These are phyloP conservation scores for Penaeus vannamei DNA, from an alignment of 1,140 invertebrate genomes.

Conservation along the genomic window DNA sequence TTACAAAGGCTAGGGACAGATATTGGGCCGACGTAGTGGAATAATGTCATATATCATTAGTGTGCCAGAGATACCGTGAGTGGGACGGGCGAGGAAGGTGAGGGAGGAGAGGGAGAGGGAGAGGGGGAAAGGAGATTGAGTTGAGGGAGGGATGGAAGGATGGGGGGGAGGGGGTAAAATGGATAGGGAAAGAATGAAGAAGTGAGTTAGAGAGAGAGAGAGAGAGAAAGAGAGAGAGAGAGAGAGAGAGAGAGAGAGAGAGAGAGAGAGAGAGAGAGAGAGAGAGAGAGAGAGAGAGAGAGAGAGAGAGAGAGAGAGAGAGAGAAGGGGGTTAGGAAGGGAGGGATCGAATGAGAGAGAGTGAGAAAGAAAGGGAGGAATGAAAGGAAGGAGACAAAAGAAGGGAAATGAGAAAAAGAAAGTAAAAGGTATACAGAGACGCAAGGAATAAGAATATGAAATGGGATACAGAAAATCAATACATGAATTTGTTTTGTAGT, in stretches of 20 bases:
- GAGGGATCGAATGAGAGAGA: neutral
- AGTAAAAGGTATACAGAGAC: too few relatives aligned
- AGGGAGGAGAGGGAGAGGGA: neutral
- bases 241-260: neutral
- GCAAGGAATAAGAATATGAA: too few relatives aligned
- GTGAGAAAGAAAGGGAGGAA: slow-evolving; percentile 1
- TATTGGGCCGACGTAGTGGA: slow-evolving; percentile 8
- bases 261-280: slow-evolving; percentile 33
- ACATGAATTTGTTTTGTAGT: too few relatives aligned
- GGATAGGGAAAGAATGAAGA: slow-evolving; percentile 18
- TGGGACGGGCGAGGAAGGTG: neutral
- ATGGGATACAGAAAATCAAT: too few relatives aligned
- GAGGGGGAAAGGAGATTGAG: neutral
- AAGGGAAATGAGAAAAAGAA: too few relatives aligned
- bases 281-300: neutral
- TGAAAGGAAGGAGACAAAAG: neutral
- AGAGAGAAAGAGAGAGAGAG: slow-evolving; percentile 12
- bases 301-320: neutral
- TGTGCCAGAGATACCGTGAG: neutral
- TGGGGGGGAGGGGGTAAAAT: neutral
- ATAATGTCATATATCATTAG: slow-evolving; percentile 36
- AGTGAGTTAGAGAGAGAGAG: neutral
- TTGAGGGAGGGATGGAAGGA: neutral
- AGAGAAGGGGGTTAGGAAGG: neutral
- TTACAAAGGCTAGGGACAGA: slow-evolving; percentile 28